phyloP scores from a whole-genome alignment of 2,888 invertebrate genomes.

The Agrochola lota region DNA sequence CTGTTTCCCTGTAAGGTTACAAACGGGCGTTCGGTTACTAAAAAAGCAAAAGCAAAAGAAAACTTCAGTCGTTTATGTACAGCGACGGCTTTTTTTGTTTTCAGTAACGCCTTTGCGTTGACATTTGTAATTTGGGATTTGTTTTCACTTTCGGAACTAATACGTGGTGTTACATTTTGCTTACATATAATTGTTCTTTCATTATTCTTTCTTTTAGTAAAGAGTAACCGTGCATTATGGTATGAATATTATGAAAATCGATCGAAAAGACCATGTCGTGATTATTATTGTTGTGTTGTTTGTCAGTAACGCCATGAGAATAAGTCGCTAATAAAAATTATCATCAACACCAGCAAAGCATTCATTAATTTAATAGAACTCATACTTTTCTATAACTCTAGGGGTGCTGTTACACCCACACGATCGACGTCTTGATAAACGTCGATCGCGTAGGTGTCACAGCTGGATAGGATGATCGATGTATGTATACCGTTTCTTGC shows the following conservation, averaged over 20 bases:
- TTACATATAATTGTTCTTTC: slow-evolving; percentile 33
- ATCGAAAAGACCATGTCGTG: slow-evolving; percentile 11
- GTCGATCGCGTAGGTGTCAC: background rate
- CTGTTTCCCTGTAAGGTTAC: slow-evolving; percentile 21
- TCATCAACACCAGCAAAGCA: background rate
- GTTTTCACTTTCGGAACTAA: background rate
- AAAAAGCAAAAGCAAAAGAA: slow-evolving; percentile 20
- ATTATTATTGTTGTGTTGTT: slow-evolving; percentile 21
- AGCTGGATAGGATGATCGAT: background rate
- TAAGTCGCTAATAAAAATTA: background rate
- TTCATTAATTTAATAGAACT: background rate
- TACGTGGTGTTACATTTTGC: slow-evolving; percentile 14
- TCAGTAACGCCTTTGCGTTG: slow-evolving; percentile 30
- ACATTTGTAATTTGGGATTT: slow-evolving; percentile 37
- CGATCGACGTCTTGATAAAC: slow-evolving; percentile 1
- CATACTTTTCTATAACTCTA: background rate
- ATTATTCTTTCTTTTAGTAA: slow-evolving; percentile 34
- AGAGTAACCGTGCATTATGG: slow-evolving; percentile 38
- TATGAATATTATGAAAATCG: slow-evolving; percentile 27
- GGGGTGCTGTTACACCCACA: too few relatives aligned
- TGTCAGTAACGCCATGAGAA: background rate
- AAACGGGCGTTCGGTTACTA: background rate
- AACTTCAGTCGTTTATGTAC: slow-evolving; percentile 44
- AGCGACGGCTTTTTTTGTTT: slow-evolving; percentile 16
- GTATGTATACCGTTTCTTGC: background rate